These are phyloP conservation scores for Craterocephalus amniculus DNA, from an alignment of 2,797 vertebrate genomes.

Conservation along the genomic window DNA sequence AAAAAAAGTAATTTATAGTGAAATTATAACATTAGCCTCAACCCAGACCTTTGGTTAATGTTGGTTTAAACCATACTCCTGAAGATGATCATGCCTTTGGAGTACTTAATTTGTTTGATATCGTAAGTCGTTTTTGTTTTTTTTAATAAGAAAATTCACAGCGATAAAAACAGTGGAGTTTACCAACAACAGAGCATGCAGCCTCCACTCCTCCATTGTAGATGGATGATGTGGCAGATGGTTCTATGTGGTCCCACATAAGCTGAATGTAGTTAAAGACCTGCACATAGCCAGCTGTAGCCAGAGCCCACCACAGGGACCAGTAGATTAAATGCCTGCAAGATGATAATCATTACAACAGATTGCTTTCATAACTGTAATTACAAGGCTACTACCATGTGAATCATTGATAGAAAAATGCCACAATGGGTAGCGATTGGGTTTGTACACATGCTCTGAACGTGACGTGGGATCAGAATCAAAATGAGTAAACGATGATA, in stretches of 20 bases:
- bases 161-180: constrained; percentile 9
- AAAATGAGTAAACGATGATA: constrained; percentile 17
- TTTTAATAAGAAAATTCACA: background rate
- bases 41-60: background rate
- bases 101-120: background rate
- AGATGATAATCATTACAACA: constrained; percentile 29
- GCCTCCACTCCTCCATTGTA: constrained; percentile 84
- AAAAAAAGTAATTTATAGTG: background rate
- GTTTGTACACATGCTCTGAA: background rate
- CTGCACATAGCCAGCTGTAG: constrained; percentile 80
- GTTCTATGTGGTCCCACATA: constrained; percentile 80
- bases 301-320: constrained; percentile 84
- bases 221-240: constrained; percentile 76
- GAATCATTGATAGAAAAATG: constrained; percentile 6
- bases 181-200: constrained; percentile 78
- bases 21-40: background rate
- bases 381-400: background rate
- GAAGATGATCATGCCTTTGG: background rate
- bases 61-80: background rate
- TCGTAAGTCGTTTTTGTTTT: background rate
- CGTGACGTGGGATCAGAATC: background rate
- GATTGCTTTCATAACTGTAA: background rate
- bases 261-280: constrained; percentile 82
- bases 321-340: constrained; percentile 77
- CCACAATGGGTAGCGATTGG: background rate